Evolutionary conservation across 64 coral and sea anemone genomes (phyloP).

Genomic region (Stylophora pistillata): DNA sequence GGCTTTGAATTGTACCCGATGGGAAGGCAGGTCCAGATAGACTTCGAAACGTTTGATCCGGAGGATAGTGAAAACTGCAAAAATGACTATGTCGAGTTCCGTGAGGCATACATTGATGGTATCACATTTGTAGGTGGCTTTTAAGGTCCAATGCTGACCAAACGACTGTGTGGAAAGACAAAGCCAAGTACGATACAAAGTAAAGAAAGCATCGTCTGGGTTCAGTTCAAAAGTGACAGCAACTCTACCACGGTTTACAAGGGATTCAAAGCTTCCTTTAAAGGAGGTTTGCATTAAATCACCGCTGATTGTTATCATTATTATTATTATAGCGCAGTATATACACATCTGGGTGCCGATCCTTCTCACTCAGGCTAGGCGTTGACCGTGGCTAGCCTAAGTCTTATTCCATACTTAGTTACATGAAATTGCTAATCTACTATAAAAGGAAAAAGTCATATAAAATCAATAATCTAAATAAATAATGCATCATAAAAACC

Average conservation of each 20-base stretch:
- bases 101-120: neutral
- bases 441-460: too few relatives aligned
- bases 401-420: too few relatives aligned
- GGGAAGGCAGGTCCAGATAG: neutral
- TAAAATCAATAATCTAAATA: too few relatives aligned
- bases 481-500: too few relatives aligned
- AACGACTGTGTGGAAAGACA: neutral
- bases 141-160: neutral
- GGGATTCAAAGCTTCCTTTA: constrained; percentile 19
- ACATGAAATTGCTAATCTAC: too few relatives aligned
- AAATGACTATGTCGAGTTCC: constrained; percentile 15
- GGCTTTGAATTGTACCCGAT: neutral
- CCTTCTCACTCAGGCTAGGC: too few relatives aligned
- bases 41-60: neutral
- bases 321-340: too few relatives aligned
- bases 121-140: neutral
- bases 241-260: constrained; percentile 30
- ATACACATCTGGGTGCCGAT: too few relatives aligned
- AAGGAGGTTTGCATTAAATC: neutral
- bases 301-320: neutral
- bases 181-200: neutral
- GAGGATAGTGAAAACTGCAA: neutral
- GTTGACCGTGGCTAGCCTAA: too few relatives aligned
- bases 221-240: neutral
- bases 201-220: constrained; percentile 12